phyloP scores from a whole-genome alignment of 2,113 vertebrate genomes.

The Cyprinodon variegatus region DNA sequence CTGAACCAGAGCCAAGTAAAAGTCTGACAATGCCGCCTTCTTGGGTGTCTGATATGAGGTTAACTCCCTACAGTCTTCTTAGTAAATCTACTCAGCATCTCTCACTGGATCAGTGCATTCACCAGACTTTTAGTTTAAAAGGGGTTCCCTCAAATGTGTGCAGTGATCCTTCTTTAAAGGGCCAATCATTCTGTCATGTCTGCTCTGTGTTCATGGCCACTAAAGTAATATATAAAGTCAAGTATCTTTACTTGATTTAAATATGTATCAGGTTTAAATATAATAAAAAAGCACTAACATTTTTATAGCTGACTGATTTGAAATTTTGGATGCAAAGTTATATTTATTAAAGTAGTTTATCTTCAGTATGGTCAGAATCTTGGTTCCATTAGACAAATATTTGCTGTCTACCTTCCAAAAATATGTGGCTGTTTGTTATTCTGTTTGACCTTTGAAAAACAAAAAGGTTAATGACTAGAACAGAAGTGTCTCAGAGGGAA shows the following conservation, averaged over 20 bases:
- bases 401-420: conserved; percentile 37
- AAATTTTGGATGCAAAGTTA: background rate
- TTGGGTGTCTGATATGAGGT: conserved; percentile 33
- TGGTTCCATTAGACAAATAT: conserved; percentile 30
- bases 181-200: background rate
- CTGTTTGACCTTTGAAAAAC: conserved; percentile 62
- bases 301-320: conserved; percentile 19
- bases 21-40: conserved; percentile 28
- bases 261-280: background rate
- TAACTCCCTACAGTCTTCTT: conserved; percentile 27
- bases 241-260: background rate
- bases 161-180: conserved; percentile 2
- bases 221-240: background rate
- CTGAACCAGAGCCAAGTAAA: conserved; percentile 42
- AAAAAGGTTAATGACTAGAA: conserved; percentile 58
- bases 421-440: conserved; percentile 38
- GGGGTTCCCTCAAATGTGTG: conserved; percentile 1
- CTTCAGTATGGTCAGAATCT: conserved; percentile 1
- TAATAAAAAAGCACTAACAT: background rate
- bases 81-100: conserved; percentile 20
- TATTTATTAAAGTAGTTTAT: background rate
- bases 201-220: background rate
- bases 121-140: conserved; percentile 23
- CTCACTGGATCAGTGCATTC: conserved; percentile 19
- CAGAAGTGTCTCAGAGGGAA: conserved; percentile 41